Evolutionary conservation across 1,140 invertebrate genomes (phyloP), one percentile per base, ranked within the genome.

Genomic region (Drosophila quadrilineata): DNA sequence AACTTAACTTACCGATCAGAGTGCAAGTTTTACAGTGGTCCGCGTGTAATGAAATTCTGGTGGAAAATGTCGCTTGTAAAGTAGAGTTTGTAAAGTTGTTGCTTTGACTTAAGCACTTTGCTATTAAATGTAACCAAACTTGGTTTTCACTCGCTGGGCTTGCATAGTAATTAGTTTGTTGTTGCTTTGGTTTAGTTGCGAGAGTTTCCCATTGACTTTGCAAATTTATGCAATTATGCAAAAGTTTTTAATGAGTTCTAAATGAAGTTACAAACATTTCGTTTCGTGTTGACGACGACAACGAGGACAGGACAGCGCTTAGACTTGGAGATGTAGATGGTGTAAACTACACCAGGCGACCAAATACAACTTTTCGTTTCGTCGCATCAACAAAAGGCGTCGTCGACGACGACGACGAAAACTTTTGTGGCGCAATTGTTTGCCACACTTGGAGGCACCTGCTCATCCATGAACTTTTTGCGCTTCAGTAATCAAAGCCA

Each of bases 241-340:
- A 85, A 84, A 84, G 74, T 84, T 84, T 84, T 84, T 84, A 84
- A 84, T 84, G 79, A 84, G 79, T 84, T 84, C 71, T 71, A 84
- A 84, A 84, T 84, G 66, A 84, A 84, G 79, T 84, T 84, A n/a
- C n/a, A 85, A 85, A 60, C 85, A 84, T 85, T 84, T 70, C 57
- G 79, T 68, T 79, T n/a, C n/a, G n/a, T n/a, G n/a, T n/a, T n/a
- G n/a, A n/a, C n/a, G n/a, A n/a, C n/a, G n/a, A n/a, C n/a, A n/a
- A n/a, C n/a, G n/a, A n/a, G n/a, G n/a, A n/a, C 70, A 71, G 65
- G 79, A 54, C 54, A 35, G 74, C 54, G 79, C 70, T 79, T 77
- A 71, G n/a, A n/a, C n/a, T n/a, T n/a, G n/a, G n/a, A n/a, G n/a
- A n/a, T n/a, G n/a, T n/a, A n/a, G 79, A 65, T 64, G 62, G 62